phyloP scores from a whole-genome alignment of 2,888 invertebrate genomes.

The Camponotus fellah region DNA sequence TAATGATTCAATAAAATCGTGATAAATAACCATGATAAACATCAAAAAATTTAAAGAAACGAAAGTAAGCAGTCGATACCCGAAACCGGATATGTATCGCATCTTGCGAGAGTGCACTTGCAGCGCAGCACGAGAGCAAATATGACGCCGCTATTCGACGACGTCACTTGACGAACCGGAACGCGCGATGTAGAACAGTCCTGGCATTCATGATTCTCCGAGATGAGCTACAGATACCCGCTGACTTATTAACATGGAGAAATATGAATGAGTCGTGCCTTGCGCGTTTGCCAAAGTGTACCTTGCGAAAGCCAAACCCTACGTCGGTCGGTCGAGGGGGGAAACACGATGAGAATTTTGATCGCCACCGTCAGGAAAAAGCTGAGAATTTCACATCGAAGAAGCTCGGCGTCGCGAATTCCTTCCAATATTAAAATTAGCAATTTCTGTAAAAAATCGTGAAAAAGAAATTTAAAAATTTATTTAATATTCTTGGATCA shows the following conservation, averaged over 20 bases:
- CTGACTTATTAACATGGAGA: constrained; percentile 58
- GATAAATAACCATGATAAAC: constrained; percentile 33
- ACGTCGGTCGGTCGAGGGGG: not conserved
- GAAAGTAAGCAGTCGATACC: constrained; percentile 46
- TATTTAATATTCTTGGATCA: not conserved
- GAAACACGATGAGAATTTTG: constrained; percentile 1
- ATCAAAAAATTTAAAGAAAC: not conserved
- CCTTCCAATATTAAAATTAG: not conserved
- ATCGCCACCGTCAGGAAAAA: not conserved
- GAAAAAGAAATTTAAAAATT: not conserved
- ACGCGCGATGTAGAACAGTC: constrained; percentile 64
- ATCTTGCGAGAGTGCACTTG: constrained; percentile 60
- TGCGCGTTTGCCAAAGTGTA: constrained; percentile 11
- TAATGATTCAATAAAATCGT: not conserved
- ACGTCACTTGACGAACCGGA: constrained; percentile 56
- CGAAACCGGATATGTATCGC: constrained; percentile 64
- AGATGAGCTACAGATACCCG: constrained; percentile 53
- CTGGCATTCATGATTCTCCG: constrained; percentile 68
- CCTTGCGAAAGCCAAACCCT: not conserved
- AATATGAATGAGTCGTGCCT: constrained; percentile 53
- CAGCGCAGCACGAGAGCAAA: constrained; percentile 60
- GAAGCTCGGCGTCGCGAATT: not conserved
- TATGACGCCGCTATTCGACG: constrained; percentile 68
- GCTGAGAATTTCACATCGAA: not conserved
- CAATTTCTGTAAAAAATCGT: not conserved